Evolutionary conservation across 2,888 invertebrate species (phyloP), one percentile per base, ranked within the genome.

Genomic region (Theretra japonica): DNA sequence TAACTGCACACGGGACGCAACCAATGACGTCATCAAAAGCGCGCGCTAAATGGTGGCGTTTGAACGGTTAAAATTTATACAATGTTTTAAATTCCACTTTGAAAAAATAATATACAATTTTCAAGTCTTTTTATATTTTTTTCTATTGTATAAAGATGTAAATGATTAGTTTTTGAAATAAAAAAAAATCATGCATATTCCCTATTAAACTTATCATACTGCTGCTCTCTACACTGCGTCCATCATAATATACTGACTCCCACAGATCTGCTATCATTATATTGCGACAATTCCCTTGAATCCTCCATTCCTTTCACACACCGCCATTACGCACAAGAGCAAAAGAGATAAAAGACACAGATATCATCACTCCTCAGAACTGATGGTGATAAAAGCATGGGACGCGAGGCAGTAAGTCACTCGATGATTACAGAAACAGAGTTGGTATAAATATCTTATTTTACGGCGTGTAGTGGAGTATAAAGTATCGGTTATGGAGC

Each of bases 211-310:
- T n/a, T 53, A n/a, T 8, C 56, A 53, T 69, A 69, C 50, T 19
- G 15, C 28, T 4, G 30, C 8, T 30, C 28, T 53, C 53, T 56
- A 28, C 41, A 48, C 48, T 6, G n/a, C 23, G 11, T 65, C 41
- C 65, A 65, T 65, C 65, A 65, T 65, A 65, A 65, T 65, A 65
- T 48, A 65, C 65, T 6, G 60, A 60, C 30, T n/a, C 23, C 33
- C 25, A 21, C 33, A 48, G 65, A 65, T 65, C 65, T 25, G 21
- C 17, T 65, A 65, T 65, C 65, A 65, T 48, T 65, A 65, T 53
- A 53, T 65, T 65, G 65, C 65, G 65, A 65, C 48, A 65, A 65
- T 65, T 65, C 65, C 25, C 41, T 60, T 33, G 5, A 15, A 48
- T 65, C 15, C 8, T 41, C 48, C 23, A 11, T 65, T 41, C 48